phyloP scores from a whole-genome alignment of 2,113 vertebrate species.

The Stegostoma tigrinum region DNA sequence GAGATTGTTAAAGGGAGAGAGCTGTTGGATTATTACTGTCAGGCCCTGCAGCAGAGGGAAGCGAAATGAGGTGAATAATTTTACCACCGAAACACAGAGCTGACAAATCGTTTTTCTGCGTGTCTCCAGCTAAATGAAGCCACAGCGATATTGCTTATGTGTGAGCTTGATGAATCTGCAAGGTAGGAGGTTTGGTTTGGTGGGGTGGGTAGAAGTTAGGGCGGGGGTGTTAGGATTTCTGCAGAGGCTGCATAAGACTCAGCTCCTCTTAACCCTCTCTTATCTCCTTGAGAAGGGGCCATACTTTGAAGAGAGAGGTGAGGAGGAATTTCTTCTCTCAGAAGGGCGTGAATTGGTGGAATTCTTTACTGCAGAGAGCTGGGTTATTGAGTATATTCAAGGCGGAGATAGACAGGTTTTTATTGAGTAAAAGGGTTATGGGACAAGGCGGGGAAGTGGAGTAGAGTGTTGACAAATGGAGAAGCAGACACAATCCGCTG shows the following conservation, averaged over 20 bases:
- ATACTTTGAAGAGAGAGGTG: no score
- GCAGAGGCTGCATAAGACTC: not conserved
- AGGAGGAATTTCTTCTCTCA: no score
- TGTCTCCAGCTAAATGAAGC: not conserved
- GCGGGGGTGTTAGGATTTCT: not conserved
- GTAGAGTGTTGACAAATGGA: no score
- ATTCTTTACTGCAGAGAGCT: no score
- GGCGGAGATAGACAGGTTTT: no score
- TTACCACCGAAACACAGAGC: not conserved
- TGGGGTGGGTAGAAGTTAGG: no score
- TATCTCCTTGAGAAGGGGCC: not conserved
- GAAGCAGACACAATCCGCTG: no score
- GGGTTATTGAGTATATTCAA: no score
- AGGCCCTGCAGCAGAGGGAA: not conserved
- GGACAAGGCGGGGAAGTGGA: no score
- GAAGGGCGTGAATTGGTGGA: no score
- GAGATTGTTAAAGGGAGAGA: not conserved
- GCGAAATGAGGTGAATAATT: conserved; percentile 21
- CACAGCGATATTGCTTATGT: not conserved
- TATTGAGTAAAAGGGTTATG: no score
- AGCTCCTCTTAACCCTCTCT: not conserved
- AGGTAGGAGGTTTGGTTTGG: not conserved
- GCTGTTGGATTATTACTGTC: not conserved
- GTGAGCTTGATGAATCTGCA: conserved; percentile 26
- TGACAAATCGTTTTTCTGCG: not conserved